Evolutionary conservation across 1,140 invertebrate genomes (phyloP).

Genomic region (Temnothorax curvispinosus): DNA sequence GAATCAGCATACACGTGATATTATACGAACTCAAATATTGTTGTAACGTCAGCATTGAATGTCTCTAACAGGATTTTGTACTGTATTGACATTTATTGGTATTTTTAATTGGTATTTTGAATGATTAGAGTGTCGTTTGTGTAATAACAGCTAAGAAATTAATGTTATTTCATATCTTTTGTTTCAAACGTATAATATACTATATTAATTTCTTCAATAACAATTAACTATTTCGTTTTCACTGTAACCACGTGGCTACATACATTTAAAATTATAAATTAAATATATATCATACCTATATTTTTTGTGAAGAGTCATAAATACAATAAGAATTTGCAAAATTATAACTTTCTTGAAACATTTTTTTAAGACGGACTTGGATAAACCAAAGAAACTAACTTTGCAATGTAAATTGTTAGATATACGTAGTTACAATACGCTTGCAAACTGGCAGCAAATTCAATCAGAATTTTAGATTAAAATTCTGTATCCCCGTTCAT

Average conservation of each 20-base stretch:
- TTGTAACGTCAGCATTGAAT: not conserved
- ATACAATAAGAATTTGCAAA: not conserved
- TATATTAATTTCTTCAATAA: not conserved
- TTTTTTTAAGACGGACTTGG: too few species aligned
- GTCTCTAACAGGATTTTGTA: not conserved
- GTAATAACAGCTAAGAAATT: not conserved
- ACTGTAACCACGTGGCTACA: too few species aligned
- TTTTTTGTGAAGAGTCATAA: not conserved
- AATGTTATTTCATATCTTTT: not conserved
- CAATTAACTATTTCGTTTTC: too few species aligned
- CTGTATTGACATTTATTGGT: not conserved
- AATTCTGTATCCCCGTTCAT: too few species aligned
- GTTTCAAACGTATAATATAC: not conserved
- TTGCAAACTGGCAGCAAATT: too few species aligned
- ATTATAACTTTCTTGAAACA: not conserved
- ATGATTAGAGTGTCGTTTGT: not conserved
- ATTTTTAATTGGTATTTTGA: not conserved
- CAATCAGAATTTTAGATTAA: too few species aligned
- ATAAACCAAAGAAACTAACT: too few species aligned
- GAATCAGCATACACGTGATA: not conserved
- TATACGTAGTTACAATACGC: not conserved
- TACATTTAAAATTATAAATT: too few species aligned
- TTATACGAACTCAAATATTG: not conserved
- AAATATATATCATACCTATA: too few species aligned
- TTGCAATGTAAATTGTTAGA: not conserved